Evolutionary conservation across 2,113 vertebrate genomes (phyloP).

Genomic region (Lipotes vexillifer): DNA sequence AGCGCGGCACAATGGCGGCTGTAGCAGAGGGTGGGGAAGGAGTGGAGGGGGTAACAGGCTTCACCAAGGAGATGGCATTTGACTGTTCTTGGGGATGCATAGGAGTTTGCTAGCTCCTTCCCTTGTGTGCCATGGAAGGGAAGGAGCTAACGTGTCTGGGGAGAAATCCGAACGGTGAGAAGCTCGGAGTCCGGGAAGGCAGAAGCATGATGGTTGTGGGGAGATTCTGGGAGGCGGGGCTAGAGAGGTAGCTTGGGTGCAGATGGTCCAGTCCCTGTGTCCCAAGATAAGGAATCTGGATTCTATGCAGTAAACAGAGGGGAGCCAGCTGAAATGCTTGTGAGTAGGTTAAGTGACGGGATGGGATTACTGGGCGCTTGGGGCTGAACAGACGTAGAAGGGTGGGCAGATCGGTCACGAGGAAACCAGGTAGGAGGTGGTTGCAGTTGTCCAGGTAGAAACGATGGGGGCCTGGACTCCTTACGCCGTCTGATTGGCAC

Average conservation of each 20-base stretch:
- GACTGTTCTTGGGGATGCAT: neutral
- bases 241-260: neutral
- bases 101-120: neutral
- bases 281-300: neutral
- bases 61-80: neutral
- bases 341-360: neutral
- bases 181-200: neutral
- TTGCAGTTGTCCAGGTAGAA: neutral
- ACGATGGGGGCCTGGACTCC: neutral
- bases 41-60: fast-evolving
- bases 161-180: neutral
- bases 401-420: too few species aligned
- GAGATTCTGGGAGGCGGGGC: neutral
- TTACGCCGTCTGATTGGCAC: neutral
- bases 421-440: neutral
- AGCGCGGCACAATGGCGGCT: fast-evolving
- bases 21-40: neutral
- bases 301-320: neutral
- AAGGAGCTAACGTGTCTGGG: neutral
- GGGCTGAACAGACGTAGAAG: neutral
- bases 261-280: neutral
- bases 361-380: neutral
- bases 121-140: neutral
- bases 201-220: neutral
- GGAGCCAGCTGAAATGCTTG: neutral